Conservation (phyloP, 2,797 vertebrate genomes). For the Tauraco hartlaubi region DNA sequence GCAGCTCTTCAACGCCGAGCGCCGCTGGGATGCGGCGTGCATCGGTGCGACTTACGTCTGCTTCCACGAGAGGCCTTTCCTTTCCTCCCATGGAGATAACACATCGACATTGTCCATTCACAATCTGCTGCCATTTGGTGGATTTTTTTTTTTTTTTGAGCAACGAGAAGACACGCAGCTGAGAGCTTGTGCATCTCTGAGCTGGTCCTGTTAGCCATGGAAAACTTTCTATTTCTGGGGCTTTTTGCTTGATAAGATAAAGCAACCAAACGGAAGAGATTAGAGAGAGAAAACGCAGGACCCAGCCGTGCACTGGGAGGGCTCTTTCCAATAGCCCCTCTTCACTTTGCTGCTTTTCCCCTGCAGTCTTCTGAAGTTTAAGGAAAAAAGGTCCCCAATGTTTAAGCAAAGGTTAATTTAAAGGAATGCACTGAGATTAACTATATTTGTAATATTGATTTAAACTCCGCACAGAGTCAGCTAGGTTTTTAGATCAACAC, state of each 20-base stretch:
- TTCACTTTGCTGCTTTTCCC: neutral
- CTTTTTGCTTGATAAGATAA: conserved; percentile 88
- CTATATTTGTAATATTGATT: neutral
- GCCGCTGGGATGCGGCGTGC: neutral
- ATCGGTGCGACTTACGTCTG: neutral
- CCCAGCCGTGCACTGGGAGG: neutral
- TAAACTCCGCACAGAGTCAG: neutral
- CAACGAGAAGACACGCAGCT: neutral
- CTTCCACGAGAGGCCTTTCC: neutral
- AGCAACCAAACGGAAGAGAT: conserved; percentile 72
- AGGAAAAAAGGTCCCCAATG: neutral
- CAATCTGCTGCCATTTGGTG: neutral
- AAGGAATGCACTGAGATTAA: neutral
- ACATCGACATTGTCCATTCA: neutral
- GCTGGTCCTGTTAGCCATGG: conserved; percentile 68
- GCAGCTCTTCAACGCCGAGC: neutral
- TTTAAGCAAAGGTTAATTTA: neutral
- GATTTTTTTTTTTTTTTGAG: neutral
- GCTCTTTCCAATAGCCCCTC: neutral
- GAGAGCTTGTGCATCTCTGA: conserved; percentile 24
- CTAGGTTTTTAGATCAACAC: neutral
- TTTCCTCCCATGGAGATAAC: neutral
- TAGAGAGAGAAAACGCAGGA: conserved; percentile 59
- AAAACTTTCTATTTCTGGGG: conserved; percentile 88
- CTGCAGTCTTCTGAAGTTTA: neutral